Base-by-base conservation (phyloP, 2,888 invertebrate species). In the Mythimna vitellina region DNA sequence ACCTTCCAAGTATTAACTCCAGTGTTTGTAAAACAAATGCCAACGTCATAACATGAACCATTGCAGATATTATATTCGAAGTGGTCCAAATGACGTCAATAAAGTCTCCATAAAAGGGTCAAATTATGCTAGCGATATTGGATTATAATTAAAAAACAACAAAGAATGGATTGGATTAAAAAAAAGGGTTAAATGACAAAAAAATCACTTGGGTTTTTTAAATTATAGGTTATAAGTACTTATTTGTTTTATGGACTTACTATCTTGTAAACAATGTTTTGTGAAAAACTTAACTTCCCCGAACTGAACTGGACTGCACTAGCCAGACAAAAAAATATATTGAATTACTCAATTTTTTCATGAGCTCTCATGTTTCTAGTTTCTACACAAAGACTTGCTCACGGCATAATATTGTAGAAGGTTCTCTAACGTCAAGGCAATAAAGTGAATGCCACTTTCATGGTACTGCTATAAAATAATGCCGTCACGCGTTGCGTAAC, bases 21-120 rank as follows among this genome's bases (percentile, higher is more conserved):
- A 73, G 42, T 67, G 49, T 68, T 73, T 62, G 70, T 20, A 65
- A 77, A 76, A 80, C 80, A 73, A 76, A 70, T 42, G n/a, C 54
- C 57, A 32, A 67, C 70, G 72, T 73, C 56, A 65, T 70, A 54
- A 70, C 64, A 76, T 53, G 76, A 70, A 51, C 70, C 49, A 42
- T 22, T 65, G 25, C 51, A 56, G 51, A 65, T 65, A 22, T 61
- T 64, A 54, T 57, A 25, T 20, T 71, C 32, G 42, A 57, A 53
- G 14, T 61, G 42, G 61, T 56, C 22, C 35, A 42, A 76, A 58
- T 71, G 61, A 65, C 76, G 76, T 76, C 65, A 76, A 62, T 8
- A 51, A 51, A n/a, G 8, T 46, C 4, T 46, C 1, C 5, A 46
- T 20, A 46, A 46, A 42, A 46, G 17, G 12, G 4, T 17, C 14